Evolutionary conservation across 2,797 vertebrate genomes (phyloP).

Genomic region (Poecilia wingei): DNA sequence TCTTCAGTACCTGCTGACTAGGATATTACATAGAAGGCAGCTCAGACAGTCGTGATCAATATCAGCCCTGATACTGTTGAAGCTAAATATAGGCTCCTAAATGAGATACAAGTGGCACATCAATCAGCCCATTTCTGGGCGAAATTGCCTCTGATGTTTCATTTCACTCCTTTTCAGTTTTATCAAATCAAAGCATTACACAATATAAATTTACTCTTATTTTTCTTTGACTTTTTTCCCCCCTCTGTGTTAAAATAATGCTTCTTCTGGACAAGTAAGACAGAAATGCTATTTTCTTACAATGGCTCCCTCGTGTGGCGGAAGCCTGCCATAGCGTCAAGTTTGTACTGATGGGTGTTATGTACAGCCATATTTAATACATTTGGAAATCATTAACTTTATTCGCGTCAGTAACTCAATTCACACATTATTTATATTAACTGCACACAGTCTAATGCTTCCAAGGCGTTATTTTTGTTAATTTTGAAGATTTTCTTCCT

Average conservation of each 20-base stretch:
- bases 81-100: constrained; percentile 56
- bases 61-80: constrained; percentile 49
- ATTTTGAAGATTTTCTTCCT: neutral
- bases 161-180: constrained; percentile 29
- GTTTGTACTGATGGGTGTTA: no score
- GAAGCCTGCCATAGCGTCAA: neutral
- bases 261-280: constrained; percentile 1
- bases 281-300: constrained; percentile 29
- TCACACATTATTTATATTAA: neutral
- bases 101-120: constrained; percentile 40
- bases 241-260: neutral
- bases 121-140: constrained; percentile 19
- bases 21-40: constrained; percentile 61
- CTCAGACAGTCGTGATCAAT: constrained; percentile 57
- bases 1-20: constrained; percentile 41
- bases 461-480: neutral
- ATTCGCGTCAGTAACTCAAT: neutral
- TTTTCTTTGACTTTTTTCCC: neutral
- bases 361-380: neutral
- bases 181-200: neutral
- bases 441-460: neutral
- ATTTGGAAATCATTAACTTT: neutral
- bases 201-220: neutral
- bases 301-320: constrained; percentile 68
- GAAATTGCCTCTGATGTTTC: constrained; percentile 37